Evolutionary conservation across 2,888 invertebrate species (phyloP).

Genomic region (Pheosia gnoma): DNA sequence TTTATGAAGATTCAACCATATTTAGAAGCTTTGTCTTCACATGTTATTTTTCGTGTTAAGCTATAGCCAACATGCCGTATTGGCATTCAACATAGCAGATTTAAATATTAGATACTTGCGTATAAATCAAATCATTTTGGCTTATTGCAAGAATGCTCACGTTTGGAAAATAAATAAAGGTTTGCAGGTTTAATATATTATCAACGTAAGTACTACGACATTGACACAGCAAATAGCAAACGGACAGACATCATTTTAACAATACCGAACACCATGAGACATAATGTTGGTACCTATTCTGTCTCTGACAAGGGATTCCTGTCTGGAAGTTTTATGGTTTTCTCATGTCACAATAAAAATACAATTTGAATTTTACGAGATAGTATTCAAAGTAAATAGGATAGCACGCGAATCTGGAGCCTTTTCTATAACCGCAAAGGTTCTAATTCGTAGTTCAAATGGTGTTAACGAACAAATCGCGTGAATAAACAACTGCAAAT

Average conservation of each 20-base stretch:
- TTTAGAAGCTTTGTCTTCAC: too few species aligned
- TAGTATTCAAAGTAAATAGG: slow-evolving; percentile 32
- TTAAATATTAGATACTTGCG: too few species aligned
- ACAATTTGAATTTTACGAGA: slow-evolving; percentile 41
- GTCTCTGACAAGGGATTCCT: slow-evolving; percentile 40
- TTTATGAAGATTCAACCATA: too few species aligned
- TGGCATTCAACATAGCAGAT: too few species aligned
- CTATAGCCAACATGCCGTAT: too few species aligned
- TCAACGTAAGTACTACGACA: neutral
- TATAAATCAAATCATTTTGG: neutral
- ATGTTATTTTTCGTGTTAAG: too few species aligned
- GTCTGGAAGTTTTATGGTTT: slow-evolving; percentile 47
- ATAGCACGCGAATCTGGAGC: slow-evolving; percentile 16
- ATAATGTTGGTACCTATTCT: slow-evolving; percentile 28
- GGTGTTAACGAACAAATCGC: slow-evolving; percentile 10
- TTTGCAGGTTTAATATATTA: neutral
- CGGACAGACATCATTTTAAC: slow-evolving; percentile 7
- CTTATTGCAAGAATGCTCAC: neutral
- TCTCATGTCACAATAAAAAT: slow-evolving; percentile 52
- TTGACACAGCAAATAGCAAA: neutral
- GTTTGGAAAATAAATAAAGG: neutral
- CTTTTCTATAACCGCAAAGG: slow-evolving; percentile 9
- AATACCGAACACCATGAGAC: slow-evolving; percentile 15
- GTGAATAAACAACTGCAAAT: slow-evolving; percentile 26
- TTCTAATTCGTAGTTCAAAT: slow-evolving; percentile 9